Evolutionary conservation across 2,888 invertebrate species (phyloP).

Genomic region (Drosophila subquinaria): DNA sequence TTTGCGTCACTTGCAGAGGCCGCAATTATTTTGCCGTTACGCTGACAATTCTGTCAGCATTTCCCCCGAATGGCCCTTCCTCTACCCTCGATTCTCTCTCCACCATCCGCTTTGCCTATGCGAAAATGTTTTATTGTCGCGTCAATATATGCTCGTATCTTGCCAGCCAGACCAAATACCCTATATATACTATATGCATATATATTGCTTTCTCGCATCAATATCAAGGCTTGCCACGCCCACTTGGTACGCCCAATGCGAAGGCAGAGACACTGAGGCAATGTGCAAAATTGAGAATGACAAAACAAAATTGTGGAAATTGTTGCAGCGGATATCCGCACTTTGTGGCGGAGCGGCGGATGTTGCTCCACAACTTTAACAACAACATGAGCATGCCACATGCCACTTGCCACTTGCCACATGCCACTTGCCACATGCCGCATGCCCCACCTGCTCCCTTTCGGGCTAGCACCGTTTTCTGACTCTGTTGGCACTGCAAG

Average conservation of each 20-base stretch:
- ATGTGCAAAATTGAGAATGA: slow-evolving; percentile 69
- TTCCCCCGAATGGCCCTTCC: slow-evolving; percentile 19
- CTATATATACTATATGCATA: slow-evolving; percentile 9
- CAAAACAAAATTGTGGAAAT: slow-evolving; percentile 67
- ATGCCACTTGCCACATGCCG: slow-evolving; percentile 19
- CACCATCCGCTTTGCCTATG: neutral
- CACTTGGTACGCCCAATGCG: slow-evolving; percentile 3
- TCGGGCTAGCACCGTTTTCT: slow-evolving; percentile 14
- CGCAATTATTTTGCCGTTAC: slow-evolving; percentile 71
- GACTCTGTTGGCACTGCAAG: slow-evolving; percentile 59
- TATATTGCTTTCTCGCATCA: slow-evolving; percentile 34
- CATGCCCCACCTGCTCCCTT: neutral
- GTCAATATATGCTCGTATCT: slow-evolving; percentile 50
- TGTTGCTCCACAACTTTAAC: slow-evolving; percentile 37
- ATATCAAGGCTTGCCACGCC: slow-evolving; percentile 29
- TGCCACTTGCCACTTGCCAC: slow-evolving; percentile 3
- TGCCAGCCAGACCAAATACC: slow-evolving; percentile 23
- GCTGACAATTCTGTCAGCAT: slow-evolving; percentile 46
- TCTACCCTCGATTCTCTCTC: neutral
- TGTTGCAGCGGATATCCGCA: slow-evolving; percentile 76
- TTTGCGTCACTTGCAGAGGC: slow-evolving; percentile 56
- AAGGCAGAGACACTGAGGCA: slow-evolving; percentile 22
- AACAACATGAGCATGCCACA: slow-evolving; percentile 25
- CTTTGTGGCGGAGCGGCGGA: slow-evolving; percentile 57
- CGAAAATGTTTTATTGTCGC: slow-evolving; percentile 58